phyloP scores from a whole-genome alignment of 2,113 vertebrate species.

The Syngnathus scovelli region DNA sequence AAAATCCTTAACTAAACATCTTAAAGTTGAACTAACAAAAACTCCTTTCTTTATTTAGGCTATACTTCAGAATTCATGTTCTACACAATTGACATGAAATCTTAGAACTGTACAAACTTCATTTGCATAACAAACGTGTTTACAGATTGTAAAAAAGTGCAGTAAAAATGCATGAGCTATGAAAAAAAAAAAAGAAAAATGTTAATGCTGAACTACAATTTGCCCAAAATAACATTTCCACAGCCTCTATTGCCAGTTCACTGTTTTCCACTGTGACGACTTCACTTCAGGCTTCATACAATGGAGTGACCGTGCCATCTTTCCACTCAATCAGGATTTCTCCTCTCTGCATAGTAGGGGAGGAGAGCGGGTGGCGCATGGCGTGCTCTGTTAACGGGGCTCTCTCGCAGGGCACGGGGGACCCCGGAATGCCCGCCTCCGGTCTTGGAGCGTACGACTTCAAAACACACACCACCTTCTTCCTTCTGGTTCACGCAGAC shows the following conservation, averaged over 20 bases:
- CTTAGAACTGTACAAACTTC: neutral
- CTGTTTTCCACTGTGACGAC: neutral
- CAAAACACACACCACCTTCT: slow-evolving; percentile 75
- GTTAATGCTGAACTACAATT: neutral
- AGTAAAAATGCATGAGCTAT: neutral
- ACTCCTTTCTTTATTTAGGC: neutral
- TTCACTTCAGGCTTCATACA: slow-evolving; percentile 70
- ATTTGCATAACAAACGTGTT: neutral
- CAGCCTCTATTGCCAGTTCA: too few species aligned
- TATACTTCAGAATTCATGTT: neutral
- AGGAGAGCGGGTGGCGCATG: slow-evolving; percentile 56
- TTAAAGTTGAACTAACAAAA: neutral
- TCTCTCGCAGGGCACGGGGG: slow-evolving; percentile 60
- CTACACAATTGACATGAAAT: neutral
- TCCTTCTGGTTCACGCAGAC: slow-evolving; percentile 59
- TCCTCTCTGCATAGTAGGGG: slow-evolving; percentile 69
- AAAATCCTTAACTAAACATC: neutral
- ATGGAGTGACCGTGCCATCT: slow-evolving; percentile 76
- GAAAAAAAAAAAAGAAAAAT: neutral
- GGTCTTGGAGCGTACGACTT: slow-evolving; percentile 63
- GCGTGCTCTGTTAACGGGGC: slow-evolving; percentile 64
- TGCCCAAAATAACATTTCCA: too few species aligned
- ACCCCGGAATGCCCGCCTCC: slow-evolving; percentile 57
- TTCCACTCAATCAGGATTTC: slow-evolving; percentile 85
- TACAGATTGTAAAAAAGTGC: neutral